Evolutionary conservation across 2,797 vertebrate genomes (phyloP), one percentile per base, ranked within the genome.

Genomic region (Sebastes itinus): DNA sequence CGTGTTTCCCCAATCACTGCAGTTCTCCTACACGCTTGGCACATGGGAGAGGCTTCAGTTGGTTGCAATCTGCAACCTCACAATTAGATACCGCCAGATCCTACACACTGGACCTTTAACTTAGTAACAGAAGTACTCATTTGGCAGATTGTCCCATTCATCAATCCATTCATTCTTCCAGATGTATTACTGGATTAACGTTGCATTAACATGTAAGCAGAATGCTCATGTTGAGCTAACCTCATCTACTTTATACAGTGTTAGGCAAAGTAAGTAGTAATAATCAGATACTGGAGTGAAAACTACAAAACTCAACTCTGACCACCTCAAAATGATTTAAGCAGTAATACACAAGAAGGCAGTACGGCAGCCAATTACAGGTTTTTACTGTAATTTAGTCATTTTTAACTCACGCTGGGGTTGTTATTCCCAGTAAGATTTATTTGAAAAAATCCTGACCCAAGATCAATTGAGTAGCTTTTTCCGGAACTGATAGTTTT

Each of bases 401-500:
- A 52, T 28, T 49, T 63, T 13, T n/a, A 66, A 13, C 1, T 66
- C 23, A 66, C 10, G 1, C 7, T 25, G 3, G 23, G 8, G 14
- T 46, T 65, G 22, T 46, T 20, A 7, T 7, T 23, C 20, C 3
- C 20, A 33, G 30, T 62, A n/a, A 64, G 35, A 25, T 18, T 13
- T n/a, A 52, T 52, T 16, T 67, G 27, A 67, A 20, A 55, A 27
- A 13, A 52, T 30, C 18, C 11, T 60, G 58, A 20, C 16, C 35
- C 33, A 42, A 38, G 18, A 18, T 54, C 27, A 30, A 14, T 12
- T 52, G 14, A 54, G 18, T 54, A 22, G 28, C 7, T 55, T 23
- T 23, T 68, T 28, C 14, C 0, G 0, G n/a, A 18, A 49, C 42
- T 0, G 0, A 20, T 49, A 20, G 0, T 49, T 13, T 18, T 49